Base-by-base conservation (phyloP, 2,797 vertebrate species). In the Eidolon dupreanum region DNA sequence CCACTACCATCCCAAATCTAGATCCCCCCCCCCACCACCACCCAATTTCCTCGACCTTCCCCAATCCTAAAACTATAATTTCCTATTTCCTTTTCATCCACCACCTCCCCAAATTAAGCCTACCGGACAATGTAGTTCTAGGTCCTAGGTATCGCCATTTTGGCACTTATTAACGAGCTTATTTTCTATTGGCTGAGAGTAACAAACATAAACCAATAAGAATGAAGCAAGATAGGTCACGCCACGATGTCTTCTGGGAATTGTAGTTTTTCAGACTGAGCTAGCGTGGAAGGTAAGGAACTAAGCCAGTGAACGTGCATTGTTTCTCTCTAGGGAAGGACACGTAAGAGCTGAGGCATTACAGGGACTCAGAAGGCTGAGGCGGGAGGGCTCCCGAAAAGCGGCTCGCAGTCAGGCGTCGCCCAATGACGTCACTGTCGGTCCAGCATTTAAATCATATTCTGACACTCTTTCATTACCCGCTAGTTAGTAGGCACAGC, bases 201-300 rank as follows among this genome's bases (percentile, higher is more conserved):
- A 82, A 36, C 49, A 82, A n/a, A 15, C 6, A 38, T 0, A 3
- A 85, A 26, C 97, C 96, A 97, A 94, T 96, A 78, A 66, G 38
- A 88, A 92, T 36, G 11, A n/a, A 53, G 26, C 7, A 85, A 78
- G 81, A 2, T 0, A 7, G 8, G 33, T 31, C 41, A 3, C 31
- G 31, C 59, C 86, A 6, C 38, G 16, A 63, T 74, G 46, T 26
- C 82, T 96, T 95, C 97, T 97, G 97, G 97, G 95, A 95, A 75
- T 70, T 96, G 97, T 95, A 97, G 97, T 97, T 97, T 46, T 10
- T 63, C 33, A 77, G 1, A 5, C 9, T 22, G 70, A 26, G 26
- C 46, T 31, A 2, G 19, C 24, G 19, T n/a, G 28, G 26, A 93
- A 78, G 46, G 51, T 5, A 7, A 71, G 71, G 4, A 16, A 73